Conservation (phyloP, 2,113 vertebrate species). For the Origma solitaria region DNA sequence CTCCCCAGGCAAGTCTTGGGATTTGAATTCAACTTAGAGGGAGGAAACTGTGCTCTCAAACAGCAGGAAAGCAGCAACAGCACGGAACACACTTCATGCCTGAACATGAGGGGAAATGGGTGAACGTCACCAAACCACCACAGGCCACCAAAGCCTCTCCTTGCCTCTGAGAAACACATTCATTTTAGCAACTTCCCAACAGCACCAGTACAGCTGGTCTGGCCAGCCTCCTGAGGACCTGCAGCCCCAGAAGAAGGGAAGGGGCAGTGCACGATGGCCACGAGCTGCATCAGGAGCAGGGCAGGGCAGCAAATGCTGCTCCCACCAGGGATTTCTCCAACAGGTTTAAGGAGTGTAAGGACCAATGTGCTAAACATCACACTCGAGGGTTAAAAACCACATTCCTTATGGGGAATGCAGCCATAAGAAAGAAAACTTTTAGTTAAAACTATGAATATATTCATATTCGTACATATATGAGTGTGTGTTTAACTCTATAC, state of each 20-base stretch:
- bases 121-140: neutral
- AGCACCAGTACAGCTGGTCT: neutral
- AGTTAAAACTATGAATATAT: neutral
- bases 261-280: neutral
- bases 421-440: neutral
- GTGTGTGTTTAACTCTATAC: neutral
- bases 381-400: neutral
- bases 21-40: neutral
- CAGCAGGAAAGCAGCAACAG: neutral
- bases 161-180: accelerated
- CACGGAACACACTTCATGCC: neutral
- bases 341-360: neutral
- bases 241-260: neutral
- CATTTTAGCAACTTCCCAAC: neutral
- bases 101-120: neutral
- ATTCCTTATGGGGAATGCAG: neutral
- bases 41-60: neutral
- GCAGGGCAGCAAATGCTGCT: neutral
- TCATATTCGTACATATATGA: neutral
- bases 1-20: neutral
- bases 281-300: neutral
- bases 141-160: too few species aligned
- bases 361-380: neutral
- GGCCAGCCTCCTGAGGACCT: neutral
- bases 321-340: neutral